Conservation (phyloP, 2,888 invertebrate species). For the Leptothorax acervorum region DNA sequence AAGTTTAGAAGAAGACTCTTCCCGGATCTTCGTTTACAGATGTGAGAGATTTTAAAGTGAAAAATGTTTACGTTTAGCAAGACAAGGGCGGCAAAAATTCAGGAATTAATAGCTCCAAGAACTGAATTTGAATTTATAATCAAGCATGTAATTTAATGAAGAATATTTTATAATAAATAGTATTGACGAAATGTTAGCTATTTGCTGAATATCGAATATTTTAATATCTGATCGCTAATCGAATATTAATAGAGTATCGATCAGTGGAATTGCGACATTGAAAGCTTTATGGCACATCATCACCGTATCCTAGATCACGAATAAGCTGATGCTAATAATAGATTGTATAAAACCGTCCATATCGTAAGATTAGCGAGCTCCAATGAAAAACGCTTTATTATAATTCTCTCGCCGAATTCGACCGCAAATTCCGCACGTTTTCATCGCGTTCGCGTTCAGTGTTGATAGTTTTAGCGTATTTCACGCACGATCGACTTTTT, state of each 20-base stretch:
- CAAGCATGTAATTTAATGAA: background rate
- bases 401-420: conserved; percentile 22
- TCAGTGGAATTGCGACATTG: background rate
- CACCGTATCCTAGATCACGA: background rate
- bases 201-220: background rate
- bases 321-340: background rate
- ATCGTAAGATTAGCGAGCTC: conserved; percentile 3
- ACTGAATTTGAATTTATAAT: background rate
- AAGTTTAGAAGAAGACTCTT: conserved; percentile 33
- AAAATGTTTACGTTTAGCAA: conserved; percentile 23
- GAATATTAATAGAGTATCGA: conserved; percentile 5
- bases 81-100: background rate
- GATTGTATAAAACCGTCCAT: conserved; percentile 21
- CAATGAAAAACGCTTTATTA: conserved; percentile 31
- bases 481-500: conserved; percentile 36
- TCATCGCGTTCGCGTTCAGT: background rate
- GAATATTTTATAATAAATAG: background rate
- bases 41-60: conserved; percentile 6
- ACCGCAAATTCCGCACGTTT: conserved; percentile 1
- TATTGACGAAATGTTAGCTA: background rate
- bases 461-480: conserved; percentile 48
- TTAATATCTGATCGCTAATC: background rate
- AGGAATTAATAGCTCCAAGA: background rate
- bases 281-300: background rate
- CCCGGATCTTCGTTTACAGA: conserved; percentile 22